Evolutionary conservation across 1,140 invertebrate species (phyloP).

Genomic region (silkworm (Bombyx mori)): ASM3026992v2 NC_085121.1:8290501-8291000

Average conservation of each 20-base stretch:
- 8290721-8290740: constrained; percentile 17
- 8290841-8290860: constrained; percentile 28
- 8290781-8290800: constrained; percentile 9
- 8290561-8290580: constrained; percentile 27
- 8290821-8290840: constrained; percentile 37
- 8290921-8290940: constrained; percentile 1
- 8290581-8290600: constrained; percentile 22
- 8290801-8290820: constrained; percentile 10
- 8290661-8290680: constrained; percentile 6
- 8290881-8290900: constrained; percentile 9
- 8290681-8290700: constrained; percentile 1
- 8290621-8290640: constrained; percentile 23
- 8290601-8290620: constrained; percentile 34
- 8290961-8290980: constrained; percentile 74
- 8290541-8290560: constrained; percentile 35
- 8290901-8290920: background rate
- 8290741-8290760: constrained; percentile 15
- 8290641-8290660: constrained; percentile 25
- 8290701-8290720: constrained; percentile 8
- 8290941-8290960: background rate
- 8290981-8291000: constrained; percentile 89
- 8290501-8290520: constrained; percentile 34
- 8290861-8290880: constrained; percentile 32
- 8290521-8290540: constrained; percentile 29
- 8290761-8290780: constrained; percentile 19